Base-by-base conservation (phyloP, 2,888 invertebrate genomes). In the Druceiella hillmani region DNA sequence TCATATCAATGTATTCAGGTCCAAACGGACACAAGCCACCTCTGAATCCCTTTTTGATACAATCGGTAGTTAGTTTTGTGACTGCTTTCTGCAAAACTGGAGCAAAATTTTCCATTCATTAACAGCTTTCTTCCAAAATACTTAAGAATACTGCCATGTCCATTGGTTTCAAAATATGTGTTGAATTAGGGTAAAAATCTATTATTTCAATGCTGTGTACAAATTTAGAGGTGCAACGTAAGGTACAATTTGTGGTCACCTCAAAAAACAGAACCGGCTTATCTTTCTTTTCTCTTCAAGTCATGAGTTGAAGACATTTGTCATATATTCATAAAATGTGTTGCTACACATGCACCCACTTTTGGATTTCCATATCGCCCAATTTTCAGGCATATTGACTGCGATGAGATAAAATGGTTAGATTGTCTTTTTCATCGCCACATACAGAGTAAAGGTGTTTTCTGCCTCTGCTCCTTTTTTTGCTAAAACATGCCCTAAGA, bases 11-110 rank as follows among this genome's bases (percentile, higher is more conserved):
- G 26, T 45, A 42, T 17, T 39, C 39, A 32, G 44, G 40, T 28
- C 37, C 41, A 20, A 42, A 42, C 30, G 40, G 40, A 40, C 20
- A 40, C 17, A 45, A 17, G 27, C 34, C 38, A n/a, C 40, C 40
- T 34, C 45, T 14, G 29, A 45, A 45, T 11, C 45, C 45, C 22
- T 40, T 45, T 33, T 40, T 26, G 28, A 43, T 30, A 26, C 33
- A 42, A 17, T 37, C 33, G 32, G 33, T 13, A 14, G 41, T 30
- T 17, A 41, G 27, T 16, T 33, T 36, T 33, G 38, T 34, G 17
- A 38, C 27, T 17, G 37, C 33, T 25, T 38, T 30, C 29, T 38
- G 37, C 22, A 40, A 17, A 17, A 40, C 36, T 26, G 36, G 36
- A 12, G 36, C 36, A 40, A 40, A 40, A 25, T 33, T 41, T 17